phyloP scores from a whole-genome alignment of 2,113 vertebrate species.

The Polypterus senegalus region DNA sequence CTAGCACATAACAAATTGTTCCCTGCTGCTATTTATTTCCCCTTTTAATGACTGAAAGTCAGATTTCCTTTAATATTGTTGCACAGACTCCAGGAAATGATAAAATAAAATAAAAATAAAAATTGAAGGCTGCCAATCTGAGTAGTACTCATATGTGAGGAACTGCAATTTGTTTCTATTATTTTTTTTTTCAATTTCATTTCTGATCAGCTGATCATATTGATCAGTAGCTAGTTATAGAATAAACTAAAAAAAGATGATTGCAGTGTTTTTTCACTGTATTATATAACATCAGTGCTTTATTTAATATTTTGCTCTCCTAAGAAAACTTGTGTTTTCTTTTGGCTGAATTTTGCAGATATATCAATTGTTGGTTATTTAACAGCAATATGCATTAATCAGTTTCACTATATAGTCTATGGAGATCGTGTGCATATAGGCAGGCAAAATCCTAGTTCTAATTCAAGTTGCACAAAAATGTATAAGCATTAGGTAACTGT shows the following conservation, averaged over 20 bases:
- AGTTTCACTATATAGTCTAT: slow-evolving; percentile 71
- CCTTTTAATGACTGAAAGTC: slow-evolving; percentile 30
- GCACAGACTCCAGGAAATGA: slow-evolving; percentile 65
- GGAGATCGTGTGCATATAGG: slow-evolving; percentile 83
- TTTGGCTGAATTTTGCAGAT: slow-evolving; percentile 64
- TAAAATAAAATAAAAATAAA: slow-evolving; percentile 9
- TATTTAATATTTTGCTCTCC: slow-evolving; percentile 69
- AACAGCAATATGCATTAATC: slow-evolving; percentile 82
- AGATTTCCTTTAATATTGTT: slow-evolving; percentile 55
- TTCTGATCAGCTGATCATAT: slow-evolving; percentile 87
- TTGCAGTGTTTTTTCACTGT: slow-evolving; percentile 95
- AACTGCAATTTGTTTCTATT: slow-evolving; percentile 47
- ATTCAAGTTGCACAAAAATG: slow-evolving; percentile 88
- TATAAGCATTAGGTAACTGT: slow-evolving; percentile 89
- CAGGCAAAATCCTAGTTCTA: slow-evolving; percentile 63
- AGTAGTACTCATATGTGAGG: slow-evolving; percentile 69
- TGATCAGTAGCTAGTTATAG: slow-evolving; percentile 87
- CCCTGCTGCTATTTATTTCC: slow-evolving; percentile 56
- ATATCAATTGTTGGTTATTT: slow-evolving; percentile 78
- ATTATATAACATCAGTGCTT: slow-evolving; percentile 76
- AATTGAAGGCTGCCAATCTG: slow-evolving; percentile 77
- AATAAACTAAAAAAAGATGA: slow-evolving; percentile 66
- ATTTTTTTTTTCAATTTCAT: slow-evolving; percentile 12
- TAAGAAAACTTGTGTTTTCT: slow-evolving; percentile 47
- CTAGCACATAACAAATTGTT: slow-evolving; percentile 53